A percentile compares a stretch with the other conserved stretches of the same genome.
These are phyloP conservation scores for Pedionomus torquatus DNA, from an alignment of 2,113 vertebrate genomes.

Conservation along the genomic window DNA sequence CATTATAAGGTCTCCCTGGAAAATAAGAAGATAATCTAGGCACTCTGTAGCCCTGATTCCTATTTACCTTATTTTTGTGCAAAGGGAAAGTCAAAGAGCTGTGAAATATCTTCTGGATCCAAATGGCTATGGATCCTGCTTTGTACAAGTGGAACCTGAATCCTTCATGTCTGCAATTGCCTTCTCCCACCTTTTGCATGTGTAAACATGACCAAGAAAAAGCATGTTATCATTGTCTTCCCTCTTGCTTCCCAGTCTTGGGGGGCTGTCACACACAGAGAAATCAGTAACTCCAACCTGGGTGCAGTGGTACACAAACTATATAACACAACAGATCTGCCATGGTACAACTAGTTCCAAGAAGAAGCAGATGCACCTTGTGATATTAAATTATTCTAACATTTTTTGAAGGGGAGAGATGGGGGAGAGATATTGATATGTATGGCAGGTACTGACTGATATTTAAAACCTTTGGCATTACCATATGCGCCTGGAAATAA, in stretches of 20 bases:
- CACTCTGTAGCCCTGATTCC: not conserved
- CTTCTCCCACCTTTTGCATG: not conserved
- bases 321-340: not conserved
- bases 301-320: not conserved
- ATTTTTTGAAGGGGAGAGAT: not conserved
- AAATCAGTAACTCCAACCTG: not conserved
- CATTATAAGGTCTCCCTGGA: no score
- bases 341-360: not conserved
- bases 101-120: not conserved
- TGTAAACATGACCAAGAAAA: not conserved
- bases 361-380: not conserved
- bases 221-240: not conserved
- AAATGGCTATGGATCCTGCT: not conserved
- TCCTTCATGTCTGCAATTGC: not conserved
- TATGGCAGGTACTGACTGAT: slow-evolving; percentile 12
- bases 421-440: not conserved
- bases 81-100: not conserved
- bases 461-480: slow-evolving; percentile 42
- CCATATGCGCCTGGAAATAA: slow-evolving; percentile 38
- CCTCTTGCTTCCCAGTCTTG: not conserved
- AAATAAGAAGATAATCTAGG: not conserved
- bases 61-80: not conserved
- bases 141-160: not conserved
- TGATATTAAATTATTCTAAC: slow-evolving; percentile 14
- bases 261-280: not conserved